These are phyloP conservation scores for Caenorhabditis sp. DNA, from an alignment of 2,888 invertebrate species.

Conservation along the genomic window DNA sequence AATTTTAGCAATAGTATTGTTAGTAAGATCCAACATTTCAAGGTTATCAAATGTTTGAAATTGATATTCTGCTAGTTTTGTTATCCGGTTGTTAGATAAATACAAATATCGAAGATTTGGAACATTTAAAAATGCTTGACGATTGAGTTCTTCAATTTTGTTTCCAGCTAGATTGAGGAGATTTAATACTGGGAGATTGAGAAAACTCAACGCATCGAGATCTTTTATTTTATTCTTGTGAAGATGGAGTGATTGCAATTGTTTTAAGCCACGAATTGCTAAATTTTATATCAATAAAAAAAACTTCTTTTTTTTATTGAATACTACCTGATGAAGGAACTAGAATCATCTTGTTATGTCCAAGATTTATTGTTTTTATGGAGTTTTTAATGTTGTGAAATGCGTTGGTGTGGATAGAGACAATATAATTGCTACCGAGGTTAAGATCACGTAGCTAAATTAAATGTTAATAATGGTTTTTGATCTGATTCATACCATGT, in stretches of 20 bases:
- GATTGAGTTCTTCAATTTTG: conserved; percentile 72
- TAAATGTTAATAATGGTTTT: not conserved
- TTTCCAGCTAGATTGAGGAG: conserved; percentile 81
- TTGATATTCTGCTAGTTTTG: conserved; percentile 72
- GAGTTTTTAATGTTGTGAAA: conserved; percentile 81
- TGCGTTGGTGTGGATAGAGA: conserved; percentile 76
- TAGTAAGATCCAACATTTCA: conserved; percentile 79
- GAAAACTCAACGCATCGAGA: conserved; percentile 80
- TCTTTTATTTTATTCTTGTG: conserved; percentile 79
- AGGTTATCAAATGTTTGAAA: conserved; percentile 81
- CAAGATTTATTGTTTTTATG: conserved; percentile 82
- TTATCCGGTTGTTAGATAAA: conserved; percentile 79
- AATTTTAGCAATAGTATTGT: conserved; percentile 70
- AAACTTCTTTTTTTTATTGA: too few relatives aligned
- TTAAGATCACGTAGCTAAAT: conserved; percentile 81
- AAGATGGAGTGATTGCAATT: conserved; percentile 81
- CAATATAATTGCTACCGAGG: conserved; percentile 81
- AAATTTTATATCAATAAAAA: conserved; percentile 32
- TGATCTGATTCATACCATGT: conserved; percentile 73
- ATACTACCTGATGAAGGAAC: conserved; percentile 82
- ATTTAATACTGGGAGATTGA: conserved; percentile 82
- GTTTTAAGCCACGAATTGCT: conserved; percentile 82
- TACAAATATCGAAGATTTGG: conserved; percentile 82
- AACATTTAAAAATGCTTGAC: conserved; percentile 82
- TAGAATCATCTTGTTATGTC: conserved; percentile 77